Evolutionary conservation across 2,113 vertebrate genomes (phyloP).

Genomic region (Donacobius atricapilla): DNA sequence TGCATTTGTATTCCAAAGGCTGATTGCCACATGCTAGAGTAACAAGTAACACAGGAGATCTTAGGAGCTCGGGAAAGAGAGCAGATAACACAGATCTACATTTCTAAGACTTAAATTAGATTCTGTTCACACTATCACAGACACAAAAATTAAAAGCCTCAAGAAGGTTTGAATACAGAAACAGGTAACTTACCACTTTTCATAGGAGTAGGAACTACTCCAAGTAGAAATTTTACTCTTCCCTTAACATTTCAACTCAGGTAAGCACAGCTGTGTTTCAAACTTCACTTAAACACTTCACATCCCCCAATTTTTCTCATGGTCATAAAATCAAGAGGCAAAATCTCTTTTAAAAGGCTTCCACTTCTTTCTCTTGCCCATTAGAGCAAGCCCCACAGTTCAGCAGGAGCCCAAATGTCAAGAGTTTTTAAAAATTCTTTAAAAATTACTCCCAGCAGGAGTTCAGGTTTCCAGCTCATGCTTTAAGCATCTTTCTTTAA

Average conservation of each 20-base stretch:
- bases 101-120: neutral
- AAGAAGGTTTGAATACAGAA: neutral
- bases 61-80: neutral
- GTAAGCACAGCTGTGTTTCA: neutral
- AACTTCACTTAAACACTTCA: neutral
- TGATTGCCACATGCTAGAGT: neutral
- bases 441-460: neutral
- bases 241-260: neutral
- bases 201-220: neutral
- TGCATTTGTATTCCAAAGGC: neutral
- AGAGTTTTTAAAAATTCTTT: accelerated
- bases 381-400: neutral
- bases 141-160: neutral
- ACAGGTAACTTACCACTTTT: neutral
- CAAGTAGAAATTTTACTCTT: neutral
- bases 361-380: neutral
- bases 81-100: neutral
- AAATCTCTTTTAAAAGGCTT: neutral
- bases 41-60: neutral
- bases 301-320: accelerated
- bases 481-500: neutral
- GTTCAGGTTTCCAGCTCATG: neutral
- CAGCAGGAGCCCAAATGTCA: neutral
- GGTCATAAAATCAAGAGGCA: neutral
- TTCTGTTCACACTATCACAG: neutral